These are phyloP conservation scores for Myrmecophaga tridactyla DNA, from an alignment of 2,113 vertebrate genomes.

Conservation along the genomic window DNA sequence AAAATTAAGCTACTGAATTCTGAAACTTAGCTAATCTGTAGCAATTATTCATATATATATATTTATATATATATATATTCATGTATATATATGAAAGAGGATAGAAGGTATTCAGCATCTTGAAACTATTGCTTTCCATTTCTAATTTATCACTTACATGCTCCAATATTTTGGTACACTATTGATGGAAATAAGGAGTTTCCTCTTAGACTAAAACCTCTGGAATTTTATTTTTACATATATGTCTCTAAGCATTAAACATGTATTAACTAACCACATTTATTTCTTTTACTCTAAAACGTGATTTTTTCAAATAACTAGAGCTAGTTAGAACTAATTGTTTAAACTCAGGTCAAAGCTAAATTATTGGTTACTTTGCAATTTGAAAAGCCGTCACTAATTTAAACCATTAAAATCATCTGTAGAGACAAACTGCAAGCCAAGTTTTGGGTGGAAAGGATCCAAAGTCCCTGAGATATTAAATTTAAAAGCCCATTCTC, in stretches of 20 bases:
- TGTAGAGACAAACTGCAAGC: conserved; percentile 72
- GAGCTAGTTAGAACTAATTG: conserved; percentile 49
- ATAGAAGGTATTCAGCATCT: neutral
- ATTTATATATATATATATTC: no score
- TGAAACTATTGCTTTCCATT: neutral
- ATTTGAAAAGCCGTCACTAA: conserved; percentile 72
- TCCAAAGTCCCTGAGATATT: conserved; percentile 78
- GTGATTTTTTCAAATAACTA: conserved; percentile 65
- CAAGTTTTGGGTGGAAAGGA: conserved; percentile 80
- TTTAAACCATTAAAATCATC: conserved; percentile 75
- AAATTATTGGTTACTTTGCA: conserved; percentile 66
- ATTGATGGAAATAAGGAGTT: conserved; percentile 50
- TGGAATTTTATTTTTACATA: conserved; percentile 55
- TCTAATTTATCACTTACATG: conserved; percentile 5
- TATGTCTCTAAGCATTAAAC: conserved; percentile 33
- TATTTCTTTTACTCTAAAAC: conserved; percentile 46
- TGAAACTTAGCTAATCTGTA: neutral
- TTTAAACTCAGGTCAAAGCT: conserved; percentile 66
- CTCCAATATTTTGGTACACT: neutral
- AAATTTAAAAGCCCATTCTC: conserved; percentile 73
- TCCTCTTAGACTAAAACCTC: neutral
- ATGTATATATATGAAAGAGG: neutral
- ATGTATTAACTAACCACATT: conserved; percentile 43
- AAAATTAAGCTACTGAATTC: neutral
- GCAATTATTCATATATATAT: neutral